Evolutionary conservation across 2,113 vertebrate species (phyloP).

Genomic region (Alces alces): DNA sequence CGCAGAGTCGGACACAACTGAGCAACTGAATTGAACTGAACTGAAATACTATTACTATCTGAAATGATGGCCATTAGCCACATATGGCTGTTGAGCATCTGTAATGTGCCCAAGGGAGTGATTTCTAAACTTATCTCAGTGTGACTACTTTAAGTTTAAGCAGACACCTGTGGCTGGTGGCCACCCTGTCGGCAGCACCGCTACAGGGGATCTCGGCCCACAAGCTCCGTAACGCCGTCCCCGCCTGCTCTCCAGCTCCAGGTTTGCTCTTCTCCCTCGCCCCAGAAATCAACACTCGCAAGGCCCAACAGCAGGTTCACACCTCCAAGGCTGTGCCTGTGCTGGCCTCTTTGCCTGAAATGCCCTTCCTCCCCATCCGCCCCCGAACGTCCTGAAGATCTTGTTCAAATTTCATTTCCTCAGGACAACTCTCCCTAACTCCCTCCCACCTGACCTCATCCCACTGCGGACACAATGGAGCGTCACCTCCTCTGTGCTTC

Average conservation of each 20-base stretch:
- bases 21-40: background rate
- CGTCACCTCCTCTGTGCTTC: background rate
- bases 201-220: background rate
- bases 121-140: background rate
- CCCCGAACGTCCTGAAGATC: background rate
- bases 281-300: background rate
- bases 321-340: background rate
- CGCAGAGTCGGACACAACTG: background rate
- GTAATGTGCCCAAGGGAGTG: background rate
- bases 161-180: background rate
- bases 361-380: background rate
- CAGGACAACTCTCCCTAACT: background rate
- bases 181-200: rapidly evolving
- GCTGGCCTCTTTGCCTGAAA: background rate
- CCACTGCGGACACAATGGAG: background rate
- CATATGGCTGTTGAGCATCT: background rate
- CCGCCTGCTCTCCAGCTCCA: background rate
- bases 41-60: background rate
- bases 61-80: background rate
- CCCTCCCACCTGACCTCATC: background rate
- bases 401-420: background rate
- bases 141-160: background rate
- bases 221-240: background rate
- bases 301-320: background rate
- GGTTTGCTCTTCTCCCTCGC: background rate